phyloP scores from a whole-genome alignment of 1,140 invertebrate species.

The Ceratina japonica region DNA sequence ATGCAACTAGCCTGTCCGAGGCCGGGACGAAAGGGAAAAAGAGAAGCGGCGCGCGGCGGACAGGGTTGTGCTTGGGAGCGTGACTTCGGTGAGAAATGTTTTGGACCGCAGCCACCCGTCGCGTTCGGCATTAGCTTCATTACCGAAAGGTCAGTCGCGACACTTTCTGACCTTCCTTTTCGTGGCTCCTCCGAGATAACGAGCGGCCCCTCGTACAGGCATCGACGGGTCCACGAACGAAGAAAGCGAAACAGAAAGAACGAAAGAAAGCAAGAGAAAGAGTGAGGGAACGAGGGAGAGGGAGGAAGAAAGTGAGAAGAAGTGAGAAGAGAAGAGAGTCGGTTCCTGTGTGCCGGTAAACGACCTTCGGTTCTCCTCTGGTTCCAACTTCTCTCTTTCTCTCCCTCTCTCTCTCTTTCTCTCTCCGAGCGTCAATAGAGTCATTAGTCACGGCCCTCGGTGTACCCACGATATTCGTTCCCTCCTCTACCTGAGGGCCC shows the following conservation, averaged over 20 bases:
- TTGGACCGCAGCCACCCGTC: conserved; percentile 34
- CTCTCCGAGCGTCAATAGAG: conserved; percentile 66
- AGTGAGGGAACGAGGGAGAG: neutral
- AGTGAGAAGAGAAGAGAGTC: conserved; percentile 2
- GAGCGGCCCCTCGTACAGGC: conserved; percentile 16
- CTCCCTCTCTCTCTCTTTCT: neutral
- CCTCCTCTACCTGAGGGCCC: conserved; percentile 55
- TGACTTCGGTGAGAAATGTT: conserved; percentile 27
- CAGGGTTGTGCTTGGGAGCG: neutral
- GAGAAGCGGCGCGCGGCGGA: neutral
- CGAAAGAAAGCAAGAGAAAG: too few species aligned
- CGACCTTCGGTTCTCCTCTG: conserved; percentile 61
- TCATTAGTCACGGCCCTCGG: conserved; percentile 70
- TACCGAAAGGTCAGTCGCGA: conserved; percentile 46
- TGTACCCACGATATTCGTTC: conserved; percentile 66
- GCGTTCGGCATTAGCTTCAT: conserved; percentile 47
- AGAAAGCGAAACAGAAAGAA: neutral
- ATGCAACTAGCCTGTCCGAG: neutral
- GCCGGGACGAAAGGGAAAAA: neutral
- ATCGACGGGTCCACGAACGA: conserved; percentile 19
- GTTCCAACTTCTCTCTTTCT: conserved; percentile 20
- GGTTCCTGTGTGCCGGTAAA: conserved; percentile 61
- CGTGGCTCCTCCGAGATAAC: conserved; percentile 41
- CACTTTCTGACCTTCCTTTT: conserved; percentile 50
- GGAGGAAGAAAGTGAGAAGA: neutral